Evolutionary conservation across 1,140 invertebrate species (phyloP).

Genomic region (Zaprionus lachaisei): DNA sequence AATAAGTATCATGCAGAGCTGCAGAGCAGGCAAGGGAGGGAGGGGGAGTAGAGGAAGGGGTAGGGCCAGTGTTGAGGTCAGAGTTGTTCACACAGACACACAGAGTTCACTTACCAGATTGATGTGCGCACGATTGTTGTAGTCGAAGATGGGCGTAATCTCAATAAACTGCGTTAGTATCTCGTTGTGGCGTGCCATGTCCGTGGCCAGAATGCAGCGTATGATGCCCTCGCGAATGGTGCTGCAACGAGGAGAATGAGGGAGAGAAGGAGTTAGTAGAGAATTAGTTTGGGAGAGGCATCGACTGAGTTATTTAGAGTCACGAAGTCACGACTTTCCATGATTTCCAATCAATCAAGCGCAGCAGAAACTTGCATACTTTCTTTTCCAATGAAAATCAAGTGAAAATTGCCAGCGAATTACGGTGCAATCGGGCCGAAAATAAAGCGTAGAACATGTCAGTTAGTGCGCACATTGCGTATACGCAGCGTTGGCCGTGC

Average conservation of each 20-base stretch:
- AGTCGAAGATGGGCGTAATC: conserved; percentile 90
- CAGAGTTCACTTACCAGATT: conserved; percentile 88
- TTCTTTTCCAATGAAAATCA: not conserved
- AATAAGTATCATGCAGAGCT: conserved; percentile 94
- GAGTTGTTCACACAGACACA: not conserved
- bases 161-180: conserved; percentile 92
- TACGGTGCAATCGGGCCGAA: not conserved
- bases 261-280: not conserved
- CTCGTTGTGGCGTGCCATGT: conserved; percentile 95
- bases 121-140: conserved; percentile 90
- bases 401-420: not conserved
- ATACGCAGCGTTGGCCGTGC: conserved; percentile 34
- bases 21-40: not conserved
- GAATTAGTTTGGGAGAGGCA: not conserved
- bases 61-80: not conserved
- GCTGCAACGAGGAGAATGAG: conserved; percentile 56
- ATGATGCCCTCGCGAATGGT: conserved; percentile 92
- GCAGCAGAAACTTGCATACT: not conserved
- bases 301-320: not conserved
- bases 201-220: conserved; percentile 93
- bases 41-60: not conserved
- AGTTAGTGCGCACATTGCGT: conserved; percentile 26
- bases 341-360: not conserved
- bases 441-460: not conserved
- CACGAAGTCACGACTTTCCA: not conserved